Evolutionary conservation across 2,797 vertebrate species (phyloP).

Genomic region (Pelodytes ibericus): DNA sequence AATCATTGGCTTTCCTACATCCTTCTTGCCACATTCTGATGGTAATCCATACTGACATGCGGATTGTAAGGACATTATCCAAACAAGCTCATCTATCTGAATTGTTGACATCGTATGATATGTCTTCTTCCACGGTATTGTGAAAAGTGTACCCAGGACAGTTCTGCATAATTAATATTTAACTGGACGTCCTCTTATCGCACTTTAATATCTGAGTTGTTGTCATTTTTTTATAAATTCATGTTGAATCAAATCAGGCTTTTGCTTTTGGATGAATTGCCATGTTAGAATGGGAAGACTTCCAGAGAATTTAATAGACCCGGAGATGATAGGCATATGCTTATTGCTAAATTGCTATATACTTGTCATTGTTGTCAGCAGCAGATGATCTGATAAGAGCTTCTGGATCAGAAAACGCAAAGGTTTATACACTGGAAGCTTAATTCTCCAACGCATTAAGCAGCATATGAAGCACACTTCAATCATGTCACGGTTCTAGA

Average conservation of each 20-base stretch:
- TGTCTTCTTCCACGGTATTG: neutral
- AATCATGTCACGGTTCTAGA: constrained; percentile 1
- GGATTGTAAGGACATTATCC: constrained; percentile 3
- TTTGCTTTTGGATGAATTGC: constrained; percentile 4
- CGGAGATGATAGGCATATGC: constrained; percentile 37
- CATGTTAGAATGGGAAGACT: constrained; percentile 28
- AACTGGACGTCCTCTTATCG: constrained; percentile 15
- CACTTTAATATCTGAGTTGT: constrained; percentile 12
- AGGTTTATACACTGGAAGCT: constrained; percentile 30
- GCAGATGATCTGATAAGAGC: constrained; percentile 47
- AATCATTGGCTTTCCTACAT: constrained; percentile 9
- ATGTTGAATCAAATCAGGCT: constrained; percentile 12
- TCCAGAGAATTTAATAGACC: constrained; percentile 34
- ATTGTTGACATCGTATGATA: constrained; percentile 9
- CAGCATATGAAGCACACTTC: constrained; percentile 22
- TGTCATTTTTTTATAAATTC: neutral
- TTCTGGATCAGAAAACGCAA: constrained; percentile 30
- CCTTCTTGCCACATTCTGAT: neutral
- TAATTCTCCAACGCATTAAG: constrained; percentile 29
- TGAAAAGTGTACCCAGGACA: constrained; percentile 14
- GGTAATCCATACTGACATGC: neutral
- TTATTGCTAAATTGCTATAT: constrained; percentile 56
- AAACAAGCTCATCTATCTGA: neutral
- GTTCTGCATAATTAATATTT: constrained; percentile 30
- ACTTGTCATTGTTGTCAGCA: constrained; percentile 51